Base-by-base conservation (phyloP, 2,797 vertebrate species). In the Acipenser oxyrinchus region DNA sequence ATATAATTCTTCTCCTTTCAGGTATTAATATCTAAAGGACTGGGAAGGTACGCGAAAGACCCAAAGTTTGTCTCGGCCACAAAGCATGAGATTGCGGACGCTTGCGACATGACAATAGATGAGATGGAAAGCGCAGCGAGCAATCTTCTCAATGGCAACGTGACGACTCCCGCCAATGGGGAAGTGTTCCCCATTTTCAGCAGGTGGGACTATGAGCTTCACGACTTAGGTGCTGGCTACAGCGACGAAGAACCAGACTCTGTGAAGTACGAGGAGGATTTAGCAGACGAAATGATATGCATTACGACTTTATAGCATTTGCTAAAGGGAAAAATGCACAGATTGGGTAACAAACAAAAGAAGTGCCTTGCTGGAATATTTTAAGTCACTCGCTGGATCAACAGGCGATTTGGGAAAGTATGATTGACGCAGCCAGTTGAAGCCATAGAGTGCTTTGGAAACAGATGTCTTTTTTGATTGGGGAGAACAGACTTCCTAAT, bases 81-180 rank as follows among this genome's bases (percentile, higher is more conserved):
- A 3, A 99, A 99, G 83, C 93, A 97, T 0, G 97, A 99, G 79
- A 97, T 99, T 37, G 97, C 97, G 0, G 97, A 99, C 23, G 97
- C 97, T 0, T 99, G 96, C 74, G 94, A 99, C 83, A 93, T 99
- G 89, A 99, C 97, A n/a, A 98, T 99, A 66, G 96, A 99, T 0
- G 97, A 99, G 85, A 99, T 99, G 97, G 97, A 99, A 83, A 99
- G 97, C 7, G 97, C 97, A 6, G 97, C 96, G 69, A 99, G 95
- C 81, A 93, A 92, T 74, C 90, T 99, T 77, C 90, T 99, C 74
- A 98, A 93, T 0, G 93, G 94, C 62, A 89, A 87, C 10, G 83
- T 93, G 52, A 79, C 88, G 51, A 90, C 90, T 0, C 83, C 79
- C 59, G 81, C 92, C 65, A 93, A 91, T 0, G 93, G 94, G 70